A percentile compares a stretch with the other conserved stretches of the same genome.
These are phyloP conservation scores for Brachypteracias leptosomus DNA, from an alignment of 2,113 vertebrate genomes.

Conservation along the genomic window DNA sequence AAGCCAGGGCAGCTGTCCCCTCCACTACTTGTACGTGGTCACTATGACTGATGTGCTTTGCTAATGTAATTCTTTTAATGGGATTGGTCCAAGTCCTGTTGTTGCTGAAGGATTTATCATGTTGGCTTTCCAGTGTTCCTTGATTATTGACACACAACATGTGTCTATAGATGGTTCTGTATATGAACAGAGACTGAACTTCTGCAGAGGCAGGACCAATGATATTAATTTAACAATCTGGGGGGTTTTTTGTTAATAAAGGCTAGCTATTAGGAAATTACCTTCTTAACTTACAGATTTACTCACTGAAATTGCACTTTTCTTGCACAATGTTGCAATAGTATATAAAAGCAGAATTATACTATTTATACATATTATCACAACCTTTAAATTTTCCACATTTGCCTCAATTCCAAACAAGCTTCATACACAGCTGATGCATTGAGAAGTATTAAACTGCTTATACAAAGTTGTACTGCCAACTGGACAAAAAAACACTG, in stretches of 20 bases:
- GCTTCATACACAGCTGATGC: not conserved
- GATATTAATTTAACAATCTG: not conserved
- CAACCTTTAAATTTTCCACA: not conserved
- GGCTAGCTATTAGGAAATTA: not conserved
- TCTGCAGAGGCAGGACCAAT: not conserved
- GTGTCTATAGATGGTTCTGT: not conserved
- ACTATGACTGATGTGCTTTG: not conserved
- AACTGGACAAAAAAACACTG: not conserved
- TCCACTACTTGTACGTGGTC: not conserved
- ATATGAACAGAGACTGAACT: not conserved
- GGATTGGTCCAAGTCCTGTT: not conserved
- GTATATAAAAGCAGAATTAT: not conserved
- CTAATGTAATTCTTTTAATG: not conserved
- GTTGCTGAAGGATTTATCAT: not conserved
- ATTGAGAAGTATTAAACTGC: not conserved
- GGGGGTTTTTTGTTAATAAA: not conserved
- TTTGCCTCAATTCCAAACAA: not conserved
- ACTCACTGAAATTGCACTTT: not conserved
- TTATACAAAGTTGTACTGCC: slow-evolving; percentile 1
- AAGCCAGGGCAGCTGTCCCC: not conserved
- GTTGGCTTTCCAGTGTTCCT: not conserved
- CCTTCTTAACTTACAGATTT: not conserved
- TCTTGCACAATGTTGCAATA: not conserved
- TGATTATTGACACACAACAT: not conserved
- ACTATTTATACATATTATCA: not conserved